A percentile compares a stretch with the other conserved stretches of the same genome.
Evolutionary conservation across 2,797 vertebrate genomes (phyloP).

Genomic region (Micrastur ruficollis): DNA sequence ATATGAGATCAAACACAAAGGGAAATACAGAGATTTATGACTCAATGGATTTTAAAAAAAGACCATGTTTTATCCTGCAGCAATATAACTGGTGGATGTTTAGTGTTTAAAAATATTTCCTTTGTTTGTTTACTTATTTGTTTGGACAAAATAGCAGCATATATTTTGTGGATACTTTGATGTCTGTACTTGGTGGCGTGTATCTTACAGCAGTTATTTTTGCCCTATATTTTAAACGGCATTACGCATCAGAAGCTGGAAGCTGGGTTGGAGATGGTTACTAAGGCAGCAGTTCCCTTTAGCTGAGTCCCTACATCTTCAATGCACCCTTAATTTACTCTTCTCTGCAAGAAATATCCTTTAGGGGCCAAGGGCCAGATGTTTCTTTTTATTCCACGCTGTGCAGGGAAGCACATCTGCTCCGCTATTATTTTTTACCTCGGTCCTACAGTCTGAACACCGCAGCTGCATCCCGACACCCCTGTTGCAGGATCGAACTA

Average conservation of each 20-base stretch:
- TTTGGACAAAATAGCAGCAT: constrained; percentile 24
- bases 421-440: constrained; percentile 35
- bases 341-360: constrained; percentile 14
- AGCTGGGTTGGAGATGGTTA: neutral
- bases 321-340: constrained; percentile 36
- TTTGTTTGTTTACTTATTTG: constrained; percentile 49
- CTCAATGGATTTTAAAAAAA: constrained; percentile 41
- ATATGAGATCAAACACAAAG: constrained; percentile 65
- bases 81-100: constrained; percentile 7
- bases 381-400: constrained; percentile 40
- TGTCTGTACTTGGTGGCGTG: neutral
- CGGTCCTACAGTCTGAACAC: neutral
- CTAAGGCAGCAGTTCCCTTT: constrained; percentile 14
- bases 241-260: neutral
- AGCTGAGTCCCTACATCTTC: constrained; percentile 16
- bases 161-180: constrained; percentile 12
- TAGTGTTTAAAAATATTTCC: constrained; percentile 38
- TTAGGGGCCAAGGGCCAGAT: constrained; percentile 57
- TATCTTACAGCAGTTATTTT: neutral
- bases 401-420: constrained; percentile 28
- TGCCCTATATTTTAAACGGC: neutral
- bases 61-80: constrained; percentile 46
- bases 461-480: constrained; percentile 24
- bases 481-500: neutral
- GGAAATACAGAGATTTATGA: constrained; percentile 63